phyloP scores from a whole-genome alignment of 2,113 vertebrate genomes.

The Scomber japonicus region DNA sequence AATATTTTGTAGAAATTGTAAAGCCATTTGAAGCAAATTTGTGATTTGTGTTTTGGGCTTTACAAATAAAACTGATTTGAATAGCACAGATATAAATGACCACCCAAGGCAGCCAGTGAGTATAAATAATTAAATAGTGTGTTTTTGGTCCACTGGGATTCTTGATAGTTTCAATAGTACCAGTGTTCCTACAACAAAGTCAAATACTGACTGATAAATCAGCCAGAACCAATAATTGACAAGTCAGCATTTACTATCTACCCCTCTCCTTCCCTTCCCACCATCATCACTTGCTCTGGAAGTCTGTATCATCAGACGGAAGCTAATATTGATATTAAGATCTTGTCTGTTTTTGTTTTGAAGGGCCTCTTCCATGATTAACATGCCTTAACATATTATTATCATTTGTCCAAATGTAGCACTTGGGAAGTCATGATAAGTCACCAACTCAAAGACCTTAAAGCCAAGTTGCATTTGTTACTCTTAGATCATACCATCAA shows the following conservation, averaged over 20 bases:
- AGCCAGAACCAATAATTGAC: slow-evolving; percentile 23
- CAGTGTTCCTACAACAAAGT: slow-evolving; percentile 16
- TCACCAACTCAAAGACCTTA: slow-evolving; percentile 7
- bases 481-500: slow-evolving; percentile 11
- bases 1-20: neutral
- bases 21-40: neutral
- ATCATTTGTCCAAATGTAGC: neutral
- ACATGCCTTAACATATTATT: neutral
- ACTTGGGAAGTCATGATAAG: slow-evolving; percentile 18
- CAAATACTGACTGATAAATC: slow-evolving; percentile 17
- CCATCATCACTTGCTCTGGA: neutral
- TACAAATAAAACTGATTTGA: neutral
- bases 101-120: neutral
- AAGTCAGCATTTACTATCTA: neutral
- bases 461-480: slow-evolving; percentile 3
- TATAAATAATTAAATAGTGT: neutral
- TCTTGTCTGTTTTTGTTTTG: neutral
- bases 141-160: slow-evolving; percentile 2
- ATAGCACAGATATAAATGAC: too few relatives aligned
- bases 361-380: neutral
- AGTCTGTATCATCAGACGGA: slow-evolving; percentile 5
- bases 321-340: slow-evolving; percentile 14
- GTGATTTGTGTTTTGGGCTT: too few relatives aligned
- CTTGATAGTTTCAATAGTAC: neutral
- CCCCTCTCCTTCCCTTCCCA: neutral